A percentile compares a stretch with the other conserved stretches of the same genome.
These are phyloP conservation scores for Sparidentex hasta DNA, from an alignment of 2,797 vertebrate genomes.

Conservation along the genomic window DNA sequence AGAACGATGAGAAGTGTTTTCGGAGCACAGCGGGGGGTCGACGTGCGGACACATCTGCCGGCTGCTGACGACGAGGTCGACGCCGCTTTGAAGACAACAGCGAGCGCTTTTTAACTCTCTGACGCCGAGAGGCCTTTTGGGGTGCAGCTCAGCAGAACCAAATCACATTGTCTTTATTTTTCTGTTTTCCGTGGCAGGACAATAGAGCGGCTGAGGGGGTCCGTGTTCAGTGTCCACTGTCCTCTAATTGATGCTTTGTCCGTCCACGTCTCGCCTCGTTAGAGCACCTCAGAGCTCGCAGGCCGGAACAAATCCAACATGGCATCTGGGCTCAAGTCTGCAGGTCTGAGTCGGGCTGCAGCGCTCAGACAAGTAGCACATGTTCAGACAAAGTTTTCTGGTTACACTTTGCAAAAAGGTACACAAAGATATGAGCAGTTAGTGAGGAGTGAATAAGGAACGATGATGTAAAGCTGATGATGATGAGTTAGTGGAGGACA, in stretches of 20 bases:
- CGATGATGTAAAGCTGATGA: no score
- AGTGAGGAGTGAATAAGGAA: no score
- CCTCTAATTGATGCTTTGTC: conserved; percentile 59
- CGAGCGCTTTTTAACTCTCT: neutral
- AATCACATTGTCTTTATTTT: conserved; percentile 60
- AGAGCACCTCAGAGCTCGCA: conserved; percentile 32
- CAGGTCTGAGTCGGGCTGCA: neutral
- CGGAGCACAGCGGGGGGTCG: conserved; percentile 16
- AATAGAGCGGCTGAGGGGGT: conserved; percentile 38
- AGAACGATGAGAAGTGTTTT: neutral
- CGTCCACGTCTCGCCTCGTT: conserved; percentile 37
- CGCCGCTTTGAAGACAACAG: conserved; percentile 9
- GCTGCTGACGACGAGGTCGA: neutral
- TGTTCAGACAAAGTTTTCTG: no score
- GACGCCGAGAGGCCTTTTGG: conserved; percentile 11
- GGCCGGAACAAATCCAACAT: conserved; percentile 68
- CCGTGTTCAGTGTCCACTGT: conserved; percentile 15
- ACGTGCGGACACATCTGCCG: conserved; percentile 24
- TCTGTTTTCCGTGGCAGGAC: conserved; percentile 27
- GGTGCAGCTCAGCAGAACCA: conserved; percentile 57
- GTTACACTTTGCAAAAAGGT: no score
- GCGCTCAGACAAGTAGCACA: no score
- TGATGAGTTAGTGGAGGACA: no score
- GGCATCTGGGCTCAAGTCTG: conserved; percentile 58
- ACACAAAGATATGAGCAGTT: no score